phyloP scores from a whole-genome alignment of 2,113 vertebrate genomes.

The Eubucco bourcierii region DNA sequence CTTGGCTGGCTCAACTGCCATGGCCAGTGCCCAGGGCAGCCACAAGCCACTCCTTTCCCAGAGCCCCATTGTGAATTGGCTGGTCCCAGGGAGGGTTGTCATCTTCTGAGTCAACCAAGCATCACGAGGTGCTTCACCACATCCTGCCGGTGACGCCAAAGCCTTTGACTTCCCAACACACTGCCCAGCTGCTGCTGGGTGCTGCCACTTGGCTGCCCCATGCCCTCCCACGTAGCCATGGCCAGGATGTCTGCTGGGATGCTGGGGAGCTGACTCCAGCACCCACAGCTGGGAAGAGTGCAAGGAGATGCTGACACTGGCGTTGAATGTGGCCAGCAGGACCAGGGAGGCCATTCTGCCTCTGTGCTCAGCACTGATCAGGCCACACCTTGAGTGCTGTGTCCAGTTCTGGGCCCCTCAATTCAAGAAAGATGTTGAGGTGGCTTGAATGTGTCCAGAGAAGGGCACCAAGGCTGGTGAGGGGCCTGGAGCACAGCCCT shows the following conservation, averaged over 20 bases:
- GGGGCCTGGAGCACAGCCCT: too few species aligned
- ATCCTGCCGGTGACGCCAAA: constrained; percentile 38
- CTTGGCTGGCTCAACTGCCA: neutral
- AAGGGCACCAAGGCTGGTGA: too few species aligned
- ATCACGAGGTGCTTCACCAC: constrained; percentile 6
- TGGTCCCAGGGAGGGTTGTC: neutral
- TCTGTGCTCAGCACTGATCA: too few species aligned
- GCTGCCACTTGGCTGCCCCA: neutral
- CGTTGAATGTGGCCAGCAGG: neutral
- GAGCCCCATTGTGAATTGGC: neutral
- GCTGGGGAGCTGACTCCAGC: neutral
- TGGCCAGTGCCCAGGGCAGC: fast-evolving
- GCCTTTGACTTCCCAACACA: fast-evolving
- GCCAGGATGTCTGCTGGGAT: fast-evolving
- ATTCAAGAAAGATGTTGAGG: too few species aligned
- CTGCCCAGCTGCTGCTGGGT: fast-evolving
- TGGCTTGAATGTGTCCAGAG: too few species aligned
- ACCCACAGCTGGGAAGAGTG: neutral
- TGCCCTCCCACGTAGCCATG: neutral
- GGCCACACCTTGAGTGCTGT: too few species aligned
- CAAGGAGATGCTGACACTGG: neutral
- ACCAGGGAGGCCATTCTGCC: too few species aligned
- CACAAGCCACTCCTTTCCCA: neutral
- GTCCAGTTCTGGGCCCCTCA: too few species aligned
- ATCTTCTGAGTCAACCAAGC: constrained; percentile 35